Conservation (phyloP, 2,888 invertebrate genomes). For the Dolichopus griseipennis region DNA sequence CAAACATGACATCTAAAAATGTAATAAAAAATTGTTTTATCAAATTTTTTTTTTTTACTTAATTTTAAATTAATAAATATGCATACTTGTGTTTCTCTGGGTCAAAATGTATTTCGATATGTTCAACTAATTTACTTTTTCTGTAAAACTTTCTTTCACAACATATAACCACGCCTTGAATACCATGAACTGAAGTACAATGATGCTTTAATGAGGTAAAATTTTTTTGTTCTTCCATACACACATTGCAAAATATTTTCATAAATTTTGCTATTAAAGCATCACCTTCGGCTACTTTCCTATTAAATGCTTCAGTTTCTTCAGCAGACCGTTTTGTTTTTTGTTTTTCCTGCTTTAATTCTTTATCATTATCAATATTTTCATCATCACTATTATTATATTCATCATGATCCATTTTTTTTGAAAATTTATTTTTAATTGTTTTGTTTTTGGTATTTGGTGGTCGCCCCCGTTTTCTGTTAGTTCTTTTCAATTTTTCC, state of each 20-base stretch:
- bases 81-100: background rate
- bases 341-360: background rate
- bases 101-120: background rate
- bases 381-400: background rate
- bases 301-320: background rate
- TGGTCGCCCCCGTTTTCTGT: too few relatives aligned
- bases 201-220: background rate
- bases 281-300: background rate
- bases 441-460: too few relatives aligned
- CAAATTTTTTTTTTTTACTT: too few relatives aligned
- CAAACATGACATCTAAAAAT: background rate
- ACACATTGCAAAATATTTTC: background rate
- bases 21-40: too few relatives aligned
- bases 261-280: background rate
- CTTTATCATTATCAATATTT: background rate
- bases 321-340: background rate
- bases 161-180: background rate
- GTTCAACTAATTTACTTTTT: background rate
- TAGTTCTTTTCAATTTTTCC: too few relatives aligned
- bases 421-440: background rate
- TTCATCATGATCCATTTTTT: background rate
- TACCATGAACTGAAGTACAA: background rate
- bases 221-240: background rate
- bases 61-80: background rate
- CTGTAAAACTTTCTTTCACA: background rate